Evolutionary conservation across 2,113 vertebrate species (phyloP).

Genomic region (Dipodomys spectabilis): DNA sequence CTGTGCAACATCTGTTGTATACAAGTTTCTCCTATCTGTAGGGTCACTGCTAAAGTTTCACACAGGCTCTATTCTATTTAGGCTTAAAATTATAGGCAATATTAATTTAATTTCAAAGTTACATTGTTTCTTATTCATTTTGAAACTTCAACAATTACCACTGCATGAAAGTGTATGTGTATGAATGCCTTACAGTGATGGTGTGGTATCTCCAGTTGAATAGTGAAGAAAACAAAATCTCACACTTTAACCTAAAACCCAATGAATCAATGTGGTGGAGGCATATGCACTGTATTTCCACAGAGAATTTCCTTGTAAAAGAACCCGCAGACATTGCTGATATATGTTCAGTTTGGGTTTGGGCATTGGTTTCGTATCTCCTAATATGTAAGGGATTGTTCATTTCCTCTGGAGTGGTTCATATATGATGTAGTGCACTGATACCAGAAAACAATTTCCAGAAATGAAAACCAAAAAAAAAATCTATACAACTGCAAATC

Average conservation of each 20-base stretch:
- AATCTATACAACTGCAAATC: neutral
- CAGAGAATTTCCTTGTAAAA: neutral
- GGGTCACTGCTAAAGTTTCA: constrained; percentile 30
- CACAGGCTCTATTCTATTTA: neutral
- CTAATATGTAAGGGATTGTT: neutral
- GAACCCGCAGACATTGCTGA: neutral
- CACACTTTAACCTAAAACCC: neutral
- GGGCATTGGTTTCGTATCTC: neutral
- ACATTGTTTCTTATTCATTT: neutral
- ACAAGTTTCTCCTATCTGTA: neutral
- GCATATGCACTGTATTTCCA: neutral
- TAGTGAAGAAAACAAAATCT: constrained; percentile 4
- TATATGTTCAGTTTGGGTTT: neutral
- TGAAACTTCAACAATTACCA: constrained; percentile 34
- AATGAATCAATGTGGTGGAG: neutral
- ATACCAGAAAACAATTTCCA: neutral
- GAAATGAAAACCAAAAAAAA: neutral
- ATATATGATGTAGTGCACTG: neutral
- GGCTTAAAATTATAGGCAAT: neutral
- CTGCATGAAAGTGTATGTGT: neutral
- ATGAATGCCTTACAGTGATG: neutral
- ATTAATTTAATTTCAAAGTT: constrained; percentile 36
- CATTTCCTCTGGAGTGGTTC: neutral
- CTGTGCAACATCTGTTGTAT: constrained; percentile 51
- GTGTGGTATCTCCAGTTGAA: neutral